A percentile compares a stretch with the other conserved stretches of the same genome.
phyloP scores from a whole-genome alignment of 2,113 vertebrate species.

The Synchiropus splendidus region DNA sequence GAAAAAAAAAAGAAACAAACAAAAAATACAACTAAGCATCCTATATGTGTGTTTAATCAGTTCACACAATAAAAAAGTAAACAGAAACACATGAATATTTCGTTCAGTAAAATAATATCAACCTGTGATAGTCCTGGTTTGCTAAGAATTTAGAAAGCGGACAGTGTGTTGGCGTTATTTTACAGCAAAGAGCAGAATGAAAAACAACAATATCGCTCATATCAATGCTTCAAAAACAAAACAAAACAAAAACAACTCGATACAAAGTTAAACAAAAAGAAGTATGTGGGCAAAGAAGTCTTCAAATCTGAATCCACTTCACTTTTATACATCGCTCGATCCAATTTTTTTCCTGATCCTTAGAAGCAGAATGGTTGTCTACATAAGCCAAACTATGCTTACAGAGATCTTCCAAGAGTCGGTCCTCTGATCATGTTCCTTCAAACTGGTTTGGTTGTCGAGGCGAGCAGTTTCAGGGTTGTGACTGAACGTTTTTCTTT shows the following conservation, averaged over 20 bases:
- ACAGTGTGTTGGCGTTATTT: conserved; percentile 39
- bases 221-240: conserved; percentile 15
- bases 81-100: conserved; percentile 54
- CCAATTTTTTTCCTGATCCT: conserved; percentile 27
- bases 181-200: conserved; percentile 49
- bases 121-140: conserved; percentile 51
- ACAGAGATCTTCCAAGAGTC: conserved; percentile 39
- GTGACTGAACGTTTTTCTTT: conserved; percentile 6
- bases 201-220: conserved; percentile 23
- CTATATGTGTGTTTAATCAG: conserved; percentile 62
- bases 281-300: conserved; percentile 19
- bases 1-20: conserved; percentile 26
- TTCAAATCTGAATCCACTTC: conserved; percentile 42
- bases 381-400: conserved; percentile 41
- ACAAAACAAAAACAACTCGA: neutral
- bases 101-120: conserved; percentile 66
- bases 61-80: conserved; percentile 39
- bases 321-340: conserved; percentile 18
- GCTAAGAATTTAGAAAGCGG: conserved; percentile 57
- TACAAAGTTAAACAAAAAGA: conserved; percentile 27
- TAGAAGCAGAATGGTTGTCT: conserved; percentile 34
- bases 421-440: conserved; percentile 27
- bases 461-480: conserved; percentile 23
- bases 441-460: conserved; percentile 5
- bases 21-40: conserved; percentile 49